A percentile compares a stretch with the other conserved stretches of the same genome.
These are phyloP conservation scores for Crepidodera aurea DNA, from an alignment of 2,888 invertebrate genomes.

Conservation along the genomic window DNA sequence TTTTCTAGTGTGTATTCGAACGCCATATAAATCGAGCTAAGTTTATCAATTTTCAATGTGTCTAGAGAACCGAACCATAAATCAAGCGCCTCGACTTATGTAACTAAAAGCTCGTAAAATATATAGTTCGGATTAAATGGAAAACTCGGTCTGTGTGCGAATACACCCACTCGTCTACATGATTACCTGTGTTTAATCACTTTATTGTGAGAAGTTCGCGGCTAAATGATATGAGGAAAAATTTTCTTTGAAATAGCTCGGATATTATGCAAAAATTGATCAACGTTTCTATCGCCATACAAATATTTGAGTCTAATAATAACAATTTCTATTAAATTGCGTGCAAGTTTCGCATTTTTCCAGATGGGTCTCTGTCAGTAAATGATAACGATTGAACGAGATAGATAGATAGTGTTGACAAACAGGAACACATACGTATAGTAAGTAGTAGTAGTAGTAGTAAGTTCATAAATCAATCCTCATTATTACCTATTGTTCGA, in stretches of 20 bases:
- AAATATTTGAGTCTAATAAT: no score
- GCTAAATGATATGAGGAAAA: slow-evolving; percentile 18
- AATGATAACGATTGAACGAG: no score
- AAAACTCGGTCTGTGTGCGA: slow-evolving; percentile 35
- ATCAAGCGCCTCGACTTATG: slow-evolving; percentile 52
- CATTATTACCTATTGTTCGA: no score
- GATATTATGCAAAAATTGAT: no score
- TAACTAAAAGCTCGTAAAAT: slow-evolving; percentile 55
- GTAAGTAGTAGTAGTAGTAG: no score
- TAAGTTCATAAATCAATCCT: no score
- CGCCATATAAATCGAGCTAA: slow-evolving; percentile 23
- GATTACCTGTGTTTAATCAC: slow-evolving; percentile 27
- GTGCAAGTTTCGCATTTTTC: no score
- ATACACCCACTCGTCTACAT: slow-evolving; percentile 25
- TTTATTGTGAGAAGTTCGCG: slow-evolving; percentile 11
- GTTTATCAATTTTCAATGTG: slow-evolving; percentile 40
- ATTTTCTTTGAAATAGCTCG: not conserved
- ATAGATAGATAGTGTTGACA: no score
- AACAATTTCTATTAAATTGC: no score
- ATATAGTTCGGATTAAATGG: slow-evolving; percentile 51
- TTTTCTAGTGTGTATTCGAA: not conserved
- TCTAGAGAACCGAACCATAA: slow-evolving; percentile 42
- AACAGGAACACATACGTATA: no score
- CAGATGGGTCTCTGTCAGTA: no score
- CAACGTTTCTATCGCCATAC: no score